Evolutionary conservation across 1,140 invertebrate species (phyloP).

Genomic region (Gonatopus flavifemur): DNA sequence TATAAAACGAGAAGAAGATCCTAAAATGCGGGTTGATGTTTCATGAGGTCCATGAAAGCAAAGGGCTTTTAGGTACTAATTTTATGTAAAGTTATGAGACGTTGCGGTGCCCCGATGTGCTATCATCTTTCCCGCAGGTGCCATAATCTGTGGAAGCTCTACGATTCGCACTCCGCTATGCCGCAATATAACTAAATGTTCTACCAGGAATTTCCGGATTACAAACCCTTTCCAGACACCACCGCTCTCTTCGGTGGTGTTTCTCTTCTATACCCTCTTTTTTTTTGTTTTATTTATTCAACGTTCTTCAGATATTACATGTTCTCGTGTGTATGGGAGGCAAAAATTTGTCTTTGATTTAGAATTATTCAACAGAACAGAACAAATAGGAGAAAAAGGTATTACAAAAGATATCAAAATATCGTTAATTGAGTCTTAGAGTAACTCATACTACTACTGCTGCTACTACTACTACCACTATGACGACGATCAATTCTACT

Average conservation of each 20-base stretch:
- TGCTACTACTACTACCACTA: too few species aligned
- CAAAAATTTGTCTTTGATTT: neutral
- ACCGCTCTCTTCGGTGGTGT: too few species aligned
- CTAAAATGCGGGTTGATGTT: too few species aligned
- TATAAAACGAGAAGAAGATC: too few species aligned
- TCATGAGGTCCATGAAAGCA: conserved; percentile 30
- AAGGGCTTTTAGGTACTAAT: conserved; percentile 54
- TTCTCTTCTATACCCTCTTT: too few species aligned
- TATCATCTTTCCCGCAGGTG: conserved; percentile 41
- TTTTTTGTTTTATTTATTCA: too few species aligned
- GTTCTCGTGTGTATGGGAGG: neutral
- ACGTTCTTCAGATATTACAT: neutral
- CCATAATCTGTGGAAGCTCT: conserved; percentile 30
- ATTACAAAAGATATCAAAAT: too few species aligned
- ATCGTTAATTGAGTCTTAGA: too few species aligned
- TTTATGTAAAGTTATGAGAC: conserved; percentile 53
- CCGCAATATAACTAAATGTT: conserved; percentile 36
- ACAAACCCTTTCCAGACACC: neutral
- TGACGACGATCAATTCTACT: neutral
- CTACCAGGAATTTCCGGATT: conserved; percentile 18
- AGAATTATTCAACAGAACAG: neutral
- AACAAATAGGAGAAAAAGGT: too few species aligned
- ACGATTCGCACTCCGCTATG: conserved; percentile 15
- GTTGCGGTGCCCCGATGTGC: conserved; percentile 33
- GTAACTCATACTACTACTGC: too few species aligned